These are phyloP conservation scores for Sclerodermus sp. DNA, from an alignment of 2,888 invertebrate species.

Conservation along the genomic window DNA sequence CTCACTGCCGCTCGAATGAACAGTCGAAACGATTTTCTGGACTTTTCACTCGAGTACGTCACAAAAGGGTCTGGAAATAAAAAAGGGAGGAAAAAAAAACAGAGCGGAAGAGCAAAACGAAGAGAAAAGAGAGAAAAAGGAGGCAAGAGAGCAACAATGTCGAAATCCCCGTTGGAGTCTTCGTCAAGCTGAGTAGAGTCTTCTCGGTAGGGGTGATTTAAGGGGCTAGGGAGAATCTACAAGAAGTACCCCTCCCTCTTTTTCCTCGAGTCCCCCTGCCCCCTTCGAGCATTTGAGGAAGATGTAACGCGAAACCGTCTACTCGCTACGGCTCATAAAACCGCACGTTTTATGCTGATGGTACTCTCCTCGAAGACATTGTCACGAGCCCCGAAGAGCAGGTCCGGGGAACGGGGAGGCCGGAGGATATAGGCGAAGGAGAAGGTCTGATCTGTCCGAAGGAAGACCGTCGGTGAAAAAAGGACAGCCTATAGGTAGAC, in stretches of 20 bases:
- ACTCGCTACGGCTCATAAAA: conserved; percentile 53
- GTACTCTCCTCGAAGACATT: conserved; percentile 41
- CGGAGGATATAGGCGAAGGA: not conserved
- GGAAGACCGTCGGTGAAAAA: conserved; percentile 10
- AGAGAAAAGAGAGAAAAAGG: not conserved
- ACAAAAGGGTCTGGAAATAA: not conserved
- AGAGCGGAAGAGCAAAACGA: not conserved
- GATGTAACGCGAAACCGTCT: conserved; percentile 50
- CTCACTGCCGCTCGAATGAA: not conserved
- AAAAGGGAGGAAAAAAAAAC: not conserved
- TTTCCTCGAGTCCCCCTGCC: not conserved
- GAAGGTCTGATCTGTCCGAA: not conserved
- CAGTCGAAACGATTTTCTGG: conserved; percentile 4
- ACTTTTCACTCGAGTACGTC: not conserved
- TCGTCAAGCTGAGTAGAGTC: too few relatives aligned
- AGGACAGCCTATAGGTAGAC: conserved; percentile 5
- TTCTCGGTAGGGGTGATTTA: too few relatives aligned
- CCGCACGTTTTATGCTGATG: conserved; percentile 55
- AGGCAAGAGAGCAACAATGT: too few relatives aligned
- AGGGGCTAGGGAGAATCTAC: too few relatives aligned
- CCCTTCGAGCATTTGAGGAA: conserved; percentile 37
- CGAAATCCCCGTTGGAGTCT: too few relatives aligned
- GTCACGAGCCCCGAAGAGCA: conserved; percentile 28
- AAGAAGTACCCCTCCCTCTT: too few relatives aligned
- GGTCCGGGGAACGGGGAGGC: not conserved